Evolutionary conservation across 92 coral and sea anemone species (phyloP), one percentile per base, ranked within the genome.

Genomic region (Actinostola sp.): DNA sequence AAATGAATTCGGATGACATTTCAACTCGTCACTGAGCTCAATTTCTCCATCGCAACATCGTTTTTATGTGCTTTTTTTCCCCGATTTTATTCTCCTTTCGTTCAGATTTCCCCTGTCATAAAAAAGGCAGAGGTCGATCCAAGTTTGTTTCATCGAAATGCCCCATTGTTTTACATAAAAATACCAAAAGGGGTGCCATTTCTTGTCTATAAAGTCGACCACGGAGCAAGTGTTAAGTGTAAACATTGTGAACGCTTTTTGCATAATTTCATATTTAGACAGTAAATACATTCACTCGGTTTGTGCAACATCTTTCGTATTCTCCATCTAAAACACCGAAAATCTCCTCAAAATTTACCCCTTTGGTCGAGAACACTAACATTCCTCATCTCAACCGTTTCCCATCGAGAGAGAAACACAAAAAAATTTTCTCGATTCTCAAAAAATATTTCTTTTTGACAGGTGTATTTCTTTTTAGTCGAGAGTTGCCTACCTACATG

Each of bases 401-500:
- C 8, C 32, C 29, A 20, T 20, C 28, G 7, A 28, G 17, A 29
- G 11, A 36, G 42, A 57, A 57, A 29, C 20, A 8, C 32, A 7
- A 57, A 57, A 24, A 29, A 27, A 57, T 8, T 21, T 12, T 29
- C 29, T 57, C 28, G 12, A 19, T 57, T 57, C 63, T 12, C 21
- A 2, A 57, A 27, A 32, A 50, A 56, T 51, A 51, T 68, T 68
- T 66, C 57, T 26, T 66, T 48, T 67, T 45, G 17, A 87, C 96
- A 90, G 96, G 96, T 90, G 96, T 84, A 67, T 19, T 43, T 66
- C 73, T 34, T 83, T 74, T 78, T 20, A 63, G 72, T 78, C 71
- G 78, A 70, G 81, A 83, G 84, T 71, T 71, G 57, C 78, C 82
- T 78, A 72, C 92, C 72, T 82, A 82, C 92, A 87, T 90, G 82